phyloP scores from a whole-genome alignment of 1,140 invertebrate species.

The Oreohelix idahoensis region DNA sequence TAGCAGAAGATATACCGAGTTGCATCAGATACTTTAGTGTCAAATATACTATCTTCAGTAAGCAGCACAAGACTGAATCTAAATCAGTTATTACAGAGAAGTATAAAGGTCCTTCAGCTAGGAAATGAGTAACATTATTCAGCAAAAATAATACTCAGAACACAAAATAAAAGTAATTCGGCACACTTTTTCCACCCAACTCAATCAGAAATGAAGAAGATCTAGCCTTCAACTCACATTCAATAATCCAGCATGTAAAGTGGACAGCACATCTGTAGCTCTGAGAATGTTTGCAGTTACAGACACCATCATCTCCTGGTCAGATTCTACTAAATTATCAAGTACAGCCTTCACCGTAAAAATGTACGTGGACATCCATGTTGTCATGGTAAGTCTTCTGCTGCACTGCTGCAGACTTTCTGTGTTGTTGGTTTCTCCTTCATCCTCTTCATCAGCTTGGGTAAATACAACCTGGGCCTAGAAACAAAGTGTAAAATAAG shows the following conservation, averaged over 20 bases:
- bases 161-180: no score
- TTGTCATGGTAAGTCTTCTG: background rate
- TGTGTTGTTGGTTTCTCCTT: background rate
- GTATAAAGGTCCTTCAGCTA: no score
- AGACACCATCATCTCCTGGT: conserved; percentile 7
- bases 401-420: background rate
- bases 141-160: no score
- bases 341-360: conserved; percentile 16
- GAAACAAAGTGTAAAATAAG: background rate
- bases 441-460: conserved; percentile 1
- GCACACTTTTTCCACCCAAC: no score
- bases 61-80: no score
- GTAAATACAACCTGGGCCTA: conserved; percentile 19
- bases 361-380: conserved; percentile 5
- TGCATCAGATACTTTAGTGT: no score
- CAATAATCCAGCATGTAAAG: background rate
- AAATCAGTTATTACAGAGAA: no score
- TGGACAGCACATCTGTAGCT: background rate
- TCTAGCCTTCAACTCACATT: background rate
- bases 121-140: no score
- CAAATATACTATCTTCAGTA: no score
- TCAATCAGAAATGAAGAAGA: no score
- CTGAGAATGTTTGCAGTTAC: background rate
- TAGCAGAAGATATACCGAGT: no score
- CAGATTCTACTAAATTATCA: conserved; percentile 30